A percentile compares a stretch with the other conserved stretches of the same genome.
Conservation (phyloP, 1,140 invertebrate species). For the Theocolax elegans region DNA sequence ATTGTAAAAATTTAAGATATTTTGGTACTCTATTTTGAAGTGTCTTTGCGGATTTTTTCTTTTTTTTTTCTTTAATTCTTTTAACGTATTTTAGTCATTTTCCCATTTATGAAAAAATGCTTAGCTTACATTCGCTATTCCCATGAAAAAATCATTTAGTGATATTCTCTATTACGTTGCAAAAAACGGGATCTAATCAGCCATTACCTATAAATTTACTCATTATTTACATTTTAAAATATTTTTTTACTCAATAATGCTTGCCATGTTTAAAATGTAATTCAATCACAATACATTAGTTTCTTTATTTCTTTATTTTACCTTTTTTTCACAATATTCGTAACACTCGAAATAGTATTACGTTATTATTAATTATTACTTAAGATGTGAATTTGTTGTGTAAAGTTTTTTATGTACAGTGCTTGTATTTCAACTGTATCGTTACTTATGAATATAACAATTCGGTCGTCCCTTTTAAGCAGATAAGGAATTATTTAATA, state of each 20-base stretch:
- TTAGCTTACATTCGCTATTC: constrained; percentile 6
- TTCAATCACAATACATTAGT: constrained; percentile 38
- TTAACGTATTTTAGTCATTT: not conserved
- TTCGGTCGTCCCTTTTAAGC: constrained; percentile 29
- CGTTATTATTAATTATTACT: constrained; percentile 9
- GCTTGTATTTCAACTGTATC: constrained; percentile 20
- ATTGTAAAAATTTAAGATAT: constrained; percentile 6
- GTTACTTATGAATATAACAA: constrained; percentile 40
- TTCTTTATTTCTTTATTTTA: too few species aligned
- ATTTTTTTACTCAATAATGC: constrained; percentile 21
- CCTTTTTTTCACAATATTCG: constrained; percentile 9
- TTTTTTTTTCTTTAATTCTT: too few species aligned
- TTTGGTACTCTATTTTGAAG: not conserved
- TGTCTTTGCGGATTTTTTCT: not conserved
- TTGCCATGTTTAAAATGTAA: constrained; percentile 33
- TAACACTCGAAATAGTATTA: constrained; percentile 33
- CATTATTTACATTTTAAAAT: constrained; percentile 39
- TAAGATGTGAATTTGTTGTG: constrained; percentile 19
- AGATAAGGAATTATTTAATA: constrained; percentile 9
- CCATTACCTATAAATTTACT: constrained; percentile 13
- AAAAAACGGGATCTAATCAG: constrained; percentile 25
- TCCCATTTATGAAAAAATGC: constrained; percentile 14
- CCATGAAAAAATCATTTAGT: constrained; percentile 21
- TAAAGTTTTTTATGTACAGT: constrained; percentile 39
- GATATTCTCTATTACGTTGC: not conserved